Conservation (phyloP, 2,113 vertebrate genomes). For the Lagopus muta region DNA sequence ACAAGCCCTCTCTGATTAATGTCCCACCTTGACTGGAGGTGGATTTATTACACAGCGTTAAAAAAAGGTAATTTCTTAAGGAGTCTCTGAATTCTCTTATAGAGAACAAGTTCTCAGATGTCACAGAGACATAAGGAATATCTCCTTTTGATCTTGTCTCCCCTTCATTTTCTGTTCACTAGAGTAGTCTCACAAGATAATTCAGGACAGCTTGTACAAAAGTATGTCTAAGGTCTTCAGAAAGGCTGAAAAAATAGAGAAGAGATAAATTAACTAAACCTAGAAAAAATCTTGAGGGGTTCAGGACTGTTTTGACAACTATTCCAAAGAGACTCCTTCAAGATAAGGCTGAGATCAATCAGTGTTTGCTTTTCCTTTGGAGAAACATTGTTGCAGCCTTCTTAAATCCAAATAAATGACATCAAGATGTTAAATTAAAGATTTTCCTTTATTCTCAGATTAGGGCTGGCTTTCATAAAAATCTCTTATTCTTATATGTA, state of each 20-base stretch:
- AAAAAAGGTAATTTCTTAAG: background rate
- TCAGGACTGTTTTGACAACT: background rate
- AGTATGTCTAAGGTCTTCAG: background rate
- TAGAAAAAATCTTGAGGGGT: background rate
- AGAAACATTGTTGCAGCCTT: background rate
- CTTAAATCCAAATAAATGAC: background rate
- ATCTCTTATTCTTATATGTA: background rate
- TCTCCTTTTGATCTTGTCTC: fast-evolving
- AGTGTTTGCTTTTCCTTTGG: background rate
- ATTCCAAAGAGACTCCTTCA: background rate
- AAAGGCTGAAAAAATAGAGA: background rate
- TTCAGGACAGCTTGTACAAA: background rate
- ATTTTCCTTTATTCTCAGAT: background rate
- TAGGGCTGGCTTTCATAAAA: background rate
- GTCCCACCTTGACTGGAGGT: background rate
- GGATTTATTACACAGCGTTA: background rate
- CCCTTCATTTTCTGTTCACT: background rate
- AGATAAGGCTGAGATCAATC: background rate
- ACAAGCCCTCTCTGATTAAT: background rate
- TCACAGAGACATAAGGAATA: background rate
- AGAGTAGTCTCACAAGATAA: background rate
- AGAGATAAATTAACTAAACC: background rate
- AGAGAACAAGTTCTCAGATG: background rate
- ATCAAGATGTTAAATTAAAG: background rate
- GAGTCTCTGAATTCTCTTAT: background rate